Conservation (phyloP, 2,888 invertebrate genomes). For the Stegophylla sp. region DNA sequence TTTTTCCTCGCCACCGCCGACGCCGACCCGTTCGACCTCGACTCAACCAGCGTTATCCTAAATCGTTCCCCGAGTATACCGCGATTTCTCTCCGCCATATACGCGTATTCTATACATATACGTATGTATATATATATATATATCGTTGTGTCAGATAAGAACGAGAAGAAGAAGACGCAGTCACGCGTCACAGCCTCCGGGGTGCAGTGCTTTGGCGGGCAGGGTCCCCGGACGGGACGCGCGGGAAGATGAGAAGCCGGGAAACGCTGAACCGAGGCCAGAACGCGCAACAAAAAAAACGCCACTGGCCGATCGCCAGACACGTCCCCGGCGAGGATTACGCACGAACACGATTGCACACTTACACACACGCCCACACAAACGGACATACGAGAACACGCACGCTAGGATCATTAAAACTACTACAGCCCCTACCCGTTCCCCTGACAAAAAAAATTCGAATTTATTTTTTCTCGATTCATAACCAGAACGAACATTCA, state of each 20-base stretch:
- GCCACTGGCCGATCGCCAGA: constrained; percentile 15
- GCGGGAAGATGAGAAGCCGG: too few species aligned
- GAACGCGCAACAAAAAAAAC: not conserved
- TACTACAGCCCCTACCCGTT: too few species aligned
- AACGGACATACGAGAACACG: too few species aligned
- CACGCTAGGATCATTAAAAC: too few species aligned
- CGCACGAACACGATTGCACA: not conserved
- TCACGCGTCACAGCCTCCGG: not conserved
- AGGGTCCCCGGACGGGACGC: too few species aligned
- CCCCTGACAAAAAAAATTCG: too few species aligned
- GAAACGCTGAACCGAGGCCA: too few species aligned
- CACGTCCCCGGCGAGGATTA: not conserved
- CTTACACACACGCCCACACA: too few species aligned
- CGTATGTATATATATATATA: not conserved
- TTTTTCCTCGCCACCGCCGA: not conserved
- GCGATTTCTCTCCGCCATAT: not conserved
- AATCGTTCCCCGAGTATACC: not conserved
- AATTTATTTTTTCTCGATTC: too few species aligned
- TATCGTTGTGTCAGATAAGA: not conserved
- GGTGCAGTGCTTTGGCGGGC: not conserved
- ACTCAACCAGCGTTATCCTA: too few species aligned
- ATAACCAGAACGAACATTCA: too few species aligned
- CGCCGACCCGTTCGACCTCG: too few species aligned
- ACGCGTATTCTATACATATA: not conserved
- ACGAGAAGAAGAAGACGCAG: not conserved